A percentile compares a stretch with the other conserved stretches of the same genome.
These are phyloP conservation scores for Aurelia aurita complex sp. Pacific DNA, from an alignment of 30 jellyfish, hydroid and myxozoan genomes.

Conservation along the genomic window DNA sequence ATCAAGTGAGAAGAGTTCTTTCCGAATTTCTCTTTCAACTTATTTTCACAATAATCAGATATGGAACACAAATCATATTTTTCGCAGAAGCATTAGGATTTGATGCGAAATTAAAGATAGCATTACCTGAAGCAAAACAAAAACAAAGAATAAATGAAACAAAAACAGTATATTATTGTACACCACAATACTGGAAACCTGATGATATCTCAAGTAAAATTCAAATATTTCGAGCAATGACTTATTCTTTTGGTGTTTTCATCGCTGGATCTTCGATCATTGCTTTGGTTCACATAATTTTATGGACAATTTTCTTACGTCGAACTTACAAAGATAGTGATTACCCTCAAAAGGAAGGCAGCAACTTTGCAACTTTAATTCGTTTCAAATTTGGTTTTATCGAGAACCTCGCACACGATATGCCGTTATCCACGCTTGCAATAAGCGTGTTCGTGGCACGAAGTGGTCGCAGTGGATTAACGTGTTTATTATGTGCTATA, in stretches of 20 bases:
- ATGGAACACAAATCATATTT: conserved; percentile 41
- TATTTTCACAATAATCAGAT: conserved; percentile 21
- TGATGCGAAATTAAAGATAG: background rate
- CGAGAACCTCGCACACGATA: conserved; percentile 51
- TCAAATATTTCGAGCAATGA: background rate
- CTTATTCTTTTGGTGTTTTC: conserved; percentile 25
- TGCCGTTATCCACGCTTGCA: conserved; percentile 54
- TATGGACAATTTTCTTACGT: conserved; percentile 24
- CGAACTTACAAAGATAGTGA: conserved; percentile 7
- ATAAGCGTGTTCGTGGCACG: conserved; percentile 28
- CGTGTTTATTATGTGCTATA: conserved; percentile 54
- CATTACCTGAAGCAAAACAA: background rate
- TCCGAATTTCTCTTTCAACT: conserved; percentile 34
- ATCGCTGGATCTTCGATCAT: conserved; percentile 17
- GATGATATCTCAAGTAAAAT: conserved; percentile 7
- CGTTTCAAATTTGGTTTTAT: conserved; percentile 45
- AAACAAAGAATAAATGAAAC: conserved; percentile 21
- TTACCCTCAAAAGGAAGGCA: conserved; percentile 19
- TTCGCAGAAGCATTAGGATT: conserved; percentile 29
- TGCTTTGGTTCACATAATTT: background rate
- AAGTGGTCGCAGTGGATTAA: conserved; percentile 41
- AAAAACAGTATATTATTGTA: conserved; percentile 21
- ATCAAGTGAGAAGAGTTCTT: conserved; percentile 13
- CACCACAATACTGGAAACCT: conserved; percentile 39
- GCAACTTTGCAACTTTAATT: conserved; percentile 4